Base-by-base conservation (phyloP, 2,113 vertebrate species). In the Nerophis lumbriciformis region DNA sequence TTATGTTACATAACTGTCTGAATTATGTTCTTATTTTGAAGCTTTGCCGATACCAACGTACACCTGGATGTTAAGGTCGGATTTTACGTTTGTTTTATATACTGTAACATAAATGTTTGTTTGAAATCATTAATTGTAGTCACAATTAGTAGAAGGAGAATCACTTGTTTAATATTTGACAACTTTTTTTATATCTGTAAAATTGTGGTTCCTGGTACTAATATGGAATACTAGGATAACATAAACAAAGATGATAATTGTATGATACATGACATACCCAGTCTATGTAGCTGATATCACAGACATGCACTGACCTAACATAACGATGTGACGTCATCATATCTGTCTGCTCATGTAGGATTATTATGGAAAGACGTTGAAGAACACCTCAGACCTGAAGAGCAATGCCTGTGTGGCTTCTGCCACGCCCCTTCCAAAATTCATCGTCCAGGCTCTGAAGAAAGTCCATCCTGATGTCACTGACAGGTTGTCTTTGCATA, bases 341-440 rank as follows among this genome's bases (percentile, higher is more conserved):
- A n/a, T 51, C 37, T 62, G 28, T 64, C 14, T 53, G 16, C 6
- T 5, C 2, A 0, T 28, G 56, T 74, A 97, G 95, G 88, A 92
- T 59, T 97, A 94, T 68, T 94, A 95, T 7, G 91, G 94, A 15
- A 89, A 88, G 53, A 78, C 55, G 28, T 68, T 96, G 68, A 89
- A 88, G 80, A 91, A 81, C 5, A 76, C 60, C 0, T 78, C 85
- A 1, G 92, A 96, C 77, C 83, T 98, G 68, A 87, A 90, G 84
- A 92, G 81, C 66, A 92, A 90, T 0, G 91, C 78, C 0, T 97
- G 94, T 5, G 45, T 91, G 39, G 71, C 93, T 4, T 66, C 62
- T 0, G 71, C 78, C 5, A 72, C 72, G 36, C 77, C 89, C 0
- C 13, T 83, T 10, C 67, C 88, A 3, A 69, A 45, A 44, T 71